Conservation (phyloP, 2,797 vertebrate genomes). For the Melanogrammus aeglefinus region DNA sequence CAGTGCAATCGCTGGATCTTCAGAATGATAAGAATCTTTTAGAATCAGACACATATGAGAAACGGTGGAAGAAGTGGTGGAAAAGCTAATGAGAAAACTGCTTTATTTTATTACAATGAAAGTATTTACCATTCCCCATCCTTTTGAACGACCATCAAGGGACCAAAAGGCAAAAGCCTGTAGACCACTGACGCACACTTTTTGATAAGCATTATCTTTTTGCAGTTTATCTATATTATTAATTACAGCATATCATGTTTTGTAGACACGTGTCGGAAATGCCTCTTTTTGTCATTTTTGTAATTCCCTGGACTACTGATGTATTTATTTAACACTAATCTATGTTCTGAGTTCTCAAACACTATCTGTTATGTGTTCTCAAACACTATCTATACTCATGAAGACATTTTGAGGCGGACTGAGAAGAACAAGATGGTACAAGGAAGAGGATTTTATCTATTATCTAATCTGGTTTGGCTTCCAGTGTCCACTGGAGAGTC, state of each 20-base stretch:
- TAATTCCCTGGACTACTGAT: slow-evolving; percentile 53
- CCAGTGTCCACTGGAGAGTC: not conserved
- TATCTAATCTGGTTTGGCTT: slow-evolving; percentile 1
- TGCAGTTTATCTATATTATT: not conserved
- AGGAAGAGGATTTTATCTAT: not conserved
- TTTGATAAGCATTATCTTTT: not conserved
- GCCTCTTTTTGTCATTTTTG: not conserved
- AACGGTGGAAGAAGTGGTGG: not conserved
- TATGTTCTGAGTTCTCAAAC: not conserved
- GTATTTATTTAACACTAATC: slow-evolving; percentile 55
- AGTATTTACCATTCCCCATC: slow-evolving; percentile 55
- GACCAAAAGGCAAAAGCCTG: slow-evolving; percentile 36
- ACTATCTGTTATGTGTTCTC: not conserved
- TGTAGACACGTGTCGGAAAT: not conserved
- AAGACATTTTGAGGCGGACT: not conserved
- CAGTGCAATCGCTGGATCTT: not conserved
- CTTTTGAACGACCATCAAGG: slow-evolving; percentile 25
- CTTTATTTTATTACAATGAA: slow-evolving; percentile 12
- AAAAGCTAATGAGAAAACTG: not conserved
- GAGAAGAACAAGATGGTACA: not conserved
- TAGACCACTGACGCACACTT: slow-evolving; percentile 24
- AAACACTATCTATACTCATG: not conserved
- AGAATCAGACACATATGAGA: not conserved
- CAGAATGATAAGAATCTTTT: not conserved
- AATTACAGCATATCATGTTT: not conserved